Evolutionary conservation across 2,797 vertebrate species (phyloP).

Genomic region (Dromococcyx pavoninus): DNA sequence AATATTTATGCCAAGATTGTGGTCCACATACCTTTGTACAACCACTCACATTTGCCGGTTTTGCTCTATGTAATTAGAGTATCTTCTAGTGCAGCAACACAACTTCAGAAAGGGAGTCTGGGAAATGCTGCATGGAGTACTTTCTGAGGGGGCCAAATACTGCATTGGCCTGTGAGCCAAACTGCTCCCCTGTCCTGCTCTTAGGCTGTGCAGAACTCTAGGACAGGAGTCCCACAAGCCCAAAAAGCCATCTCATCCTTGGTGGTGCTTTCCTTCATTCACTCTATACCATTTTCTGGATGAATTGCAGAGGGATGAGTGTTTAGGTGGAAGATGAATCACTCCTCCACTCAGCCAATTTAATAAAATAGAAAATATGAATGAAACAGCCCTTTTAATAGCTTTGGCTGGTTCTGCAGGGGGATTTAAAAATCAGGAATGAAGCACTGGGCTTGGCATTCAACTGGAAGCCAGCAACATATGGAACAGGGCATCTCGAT

Average conservation of each 20-base stretch:
- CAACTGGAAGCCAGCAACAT: not conserved
- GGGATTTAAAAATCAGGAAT: conserved; percentile 14
- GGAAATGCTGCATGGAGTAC: not conserved
- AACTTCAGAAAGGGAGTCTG: not conserved
- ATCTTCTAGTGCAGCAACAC: not conserved
- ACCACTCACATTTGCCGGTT: not conserved
- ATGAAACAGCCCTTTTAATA: conserved; percentile 1
- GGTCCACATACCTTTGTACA: not conserved
- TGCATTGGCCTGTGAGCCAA: not conserved
- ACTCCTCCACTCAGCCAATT: not conserved
- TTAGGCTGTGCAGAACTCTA: not conserved
- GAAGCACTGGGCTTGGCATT: not conserved
- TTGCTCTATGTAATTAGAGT: not conserved
- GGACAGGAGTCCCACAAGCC: not conserved
- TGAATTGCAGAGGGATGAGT: not conserved
- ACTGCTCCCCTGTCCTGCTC: not conserved
- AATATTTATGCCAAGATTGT: not conserved
- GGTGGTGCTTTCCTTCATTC: not conserved
- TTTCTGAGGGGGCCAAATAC: not conserved
- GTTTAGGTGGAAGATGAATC: conserved; percentile 19
- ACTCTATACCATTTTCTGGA: not conserved
- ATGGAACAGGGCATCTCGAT: conserved; percentile 33
- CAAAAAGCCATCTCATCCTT: not conserved
- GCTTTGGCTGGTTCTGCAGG: conserved; percentile 5
- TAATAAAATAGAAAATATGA: conserved; percentile 51